Percentiles rank a stretch among this genome's conserved stretches.
phyloP scores from a whole-genome alignment of 2,113 vertebrate genomes.

The Embiotoca jacksoni region DNA sequence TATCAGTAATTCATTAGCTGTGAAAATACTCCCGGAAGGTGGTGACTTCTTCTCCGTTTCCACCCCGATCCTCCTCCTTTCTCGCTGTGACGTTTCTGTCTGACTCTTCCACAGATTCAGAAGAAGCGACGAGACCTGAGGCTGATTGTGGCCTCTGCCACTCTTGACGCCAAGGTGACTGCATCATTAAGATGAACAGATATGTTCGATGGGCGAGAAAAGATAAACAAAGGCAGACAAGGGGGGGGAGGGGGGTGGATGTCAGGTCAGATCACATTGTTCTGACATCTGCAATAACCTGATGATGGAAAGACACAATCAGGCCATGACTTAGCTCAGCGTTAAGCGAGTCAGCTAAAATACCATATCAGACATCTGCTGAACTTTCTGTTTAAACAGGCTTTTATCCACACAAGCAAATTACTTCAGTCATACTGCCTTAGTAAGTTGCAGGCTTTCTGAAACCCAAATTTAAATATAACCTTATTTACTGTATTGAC shows the following conservation, averaged over 20 bases:
- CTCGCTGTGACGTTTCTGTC: background rate
- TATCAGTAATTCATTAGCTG: background rate
- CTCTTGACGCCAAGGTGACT: slow-evolving; percentile 96
- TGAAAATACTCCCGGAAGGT: background rate
- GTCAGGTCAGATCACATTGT: slow-evolving; percentile 50
- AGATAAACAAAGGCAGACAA: slow-evolving; percentile 41
- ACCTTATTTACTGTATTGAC: too few relatives aligned
- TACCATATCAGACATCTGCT: slow-evolving; percentile 50
- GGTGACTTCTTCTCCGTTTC: background rate
- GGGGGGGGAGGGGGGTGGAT: slow-evolving; percentile 29
- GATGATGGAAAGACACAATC: slow-evolving; percentile 65
- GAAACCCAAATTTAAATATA: background rate
- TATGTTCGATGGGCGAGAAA: slow-evolving; percentile 37
- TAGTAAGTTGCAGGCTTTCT: slow-evolving; percentile 6
- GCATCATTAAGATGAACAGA: slow-evolving; percentile 68
- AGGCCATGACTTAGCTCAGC: slow-evolving; percentile 42
- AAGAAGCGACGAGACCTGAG: slow-evolving; percentile 96
- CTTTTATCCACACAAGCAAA: slow-evolving; percentile 38
- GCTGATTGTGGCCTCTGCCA: slow-evolving; percentile 95
- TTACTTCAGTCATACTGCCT: slow-evolving; percentile 7
- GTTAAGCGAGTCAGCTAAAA: slow-evolving; percentile 51
- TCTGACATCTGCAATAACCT: slow-evolving; percentile 53
- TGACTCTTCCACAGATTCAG: slow-evolving; percentile 87
- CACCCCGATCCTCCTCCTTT: background rate
- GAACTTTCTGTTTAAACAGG: slow-evolving; percentile 10